Conservation (phyloP, 1,140 invertebrate species). For the Euura lappo region DNA sequence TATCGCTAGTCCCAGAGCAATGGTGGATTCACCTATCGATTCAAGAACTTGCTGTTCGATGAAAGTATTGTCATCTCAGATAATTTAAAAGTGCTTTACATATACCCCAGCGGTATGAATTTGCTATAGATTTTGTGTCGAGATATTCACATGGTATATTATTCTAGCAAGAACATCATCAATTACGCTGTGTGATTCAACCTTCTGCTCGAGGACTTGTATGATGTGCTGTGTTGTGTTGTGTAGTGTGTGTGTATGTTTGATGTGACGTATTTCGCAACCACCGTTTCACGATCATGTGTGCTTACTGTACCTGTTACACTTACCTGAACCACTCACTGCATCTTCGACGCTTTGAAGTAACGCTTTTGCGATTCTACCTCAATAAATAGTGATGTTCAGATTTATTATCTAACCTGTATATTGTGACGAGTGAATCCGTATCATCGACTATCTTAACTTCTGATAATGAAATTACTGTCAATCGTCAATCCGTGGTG, state of each 20-base stretch:
- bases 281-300: neutral
- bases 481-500: neutral
- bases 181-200: no score
- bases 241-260: neutral
- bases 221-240: neutral
- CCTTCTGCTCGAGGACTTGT: no score
- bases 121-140: neutral
- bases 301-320: neutral
- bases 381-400: no score
- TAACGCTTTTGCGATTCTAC: no score
- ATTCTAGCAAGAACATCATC: no score
- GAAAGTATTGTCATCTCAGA: neutral
- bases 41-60: no score
- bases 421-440: neutral
- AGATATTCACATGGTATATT: neutral
- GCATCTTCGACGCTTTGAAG: no score
- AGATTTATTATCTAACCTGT: neutral
- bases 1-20: neutral
- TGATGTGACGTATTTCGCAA: neutral
- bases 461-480: neutral
- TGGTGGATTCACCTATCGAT: neutral
- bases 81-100: neutral
- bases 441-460: neutral
- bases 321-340: neutral
- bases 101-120: neutral